A percentile compares a stretch with the other conserved stretches of the same genome.
Conservation (phyloP, 2,113 vertebrate genomes). For the Silurus asotus region DNA sequence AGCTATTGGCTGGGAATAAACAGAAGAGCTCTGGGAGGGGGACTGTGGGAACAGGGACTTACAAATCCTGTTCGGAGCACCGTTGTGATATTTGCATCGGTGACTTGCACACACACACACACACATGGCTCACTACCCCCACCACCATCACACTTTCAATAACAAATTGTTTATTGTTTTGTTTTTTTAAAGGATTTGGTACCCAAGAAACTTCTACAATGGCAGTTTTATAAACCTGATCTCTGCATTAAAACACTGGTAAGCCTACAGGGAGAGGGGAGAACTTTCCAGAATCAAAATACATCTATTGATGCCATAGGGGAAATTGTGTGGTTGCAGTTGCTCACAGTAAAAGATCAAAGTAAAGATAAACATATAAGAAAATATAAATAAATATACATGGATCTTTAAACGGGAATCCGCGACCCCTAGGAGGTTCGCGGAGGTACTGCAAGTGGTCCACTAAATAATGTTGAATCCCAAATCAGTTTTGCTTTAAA, state of each 20-base stretch:
- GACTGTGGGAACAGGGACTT: conserved; percentile 26
- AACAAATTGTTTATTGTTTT: background rate
- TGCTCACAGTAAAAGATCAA: too few relatives aligned
- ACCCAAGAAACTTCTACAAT: background rate
- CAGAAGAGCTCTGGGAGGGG: conserved; percentile 7
- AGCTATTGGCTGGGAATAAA: conserved; percentile 67
- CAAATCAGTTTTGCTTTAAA: too few relatives aligned
- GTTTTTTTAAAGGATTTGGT: background rate
- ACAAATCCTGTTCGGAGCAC: background rate
- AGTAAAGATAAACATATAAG: too few relatives aligned
- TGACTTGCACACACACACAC: background rate
- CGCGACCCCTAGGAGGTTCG: too few relatives aligned
- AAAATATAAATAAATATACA: too few relatives aligned
- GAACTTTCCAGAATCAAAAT: background rate
- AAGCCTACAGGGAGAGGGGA: background rate
- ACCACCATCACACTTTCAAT: too few relatives aligned
- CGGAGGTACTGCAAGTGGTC: too few relatives aligned
- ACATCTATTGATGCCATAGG: too few relatives aligned
- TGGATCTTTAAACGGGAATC: too few relatives aligned
- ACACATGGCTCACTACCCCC: background rate
- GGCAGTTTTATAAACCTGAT: background rate
- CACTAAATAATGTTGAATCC: too few relatives aligned
- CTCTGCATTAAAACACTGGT: background rate
- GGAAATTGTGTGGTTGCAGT: too few relatives aligned
- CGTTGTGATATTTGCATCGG: background rate